Evolutionary conservation across 92 coral and sea anemone genomes (phyloP).

Genomic region (Epizoanthus scotinus): DNA sequence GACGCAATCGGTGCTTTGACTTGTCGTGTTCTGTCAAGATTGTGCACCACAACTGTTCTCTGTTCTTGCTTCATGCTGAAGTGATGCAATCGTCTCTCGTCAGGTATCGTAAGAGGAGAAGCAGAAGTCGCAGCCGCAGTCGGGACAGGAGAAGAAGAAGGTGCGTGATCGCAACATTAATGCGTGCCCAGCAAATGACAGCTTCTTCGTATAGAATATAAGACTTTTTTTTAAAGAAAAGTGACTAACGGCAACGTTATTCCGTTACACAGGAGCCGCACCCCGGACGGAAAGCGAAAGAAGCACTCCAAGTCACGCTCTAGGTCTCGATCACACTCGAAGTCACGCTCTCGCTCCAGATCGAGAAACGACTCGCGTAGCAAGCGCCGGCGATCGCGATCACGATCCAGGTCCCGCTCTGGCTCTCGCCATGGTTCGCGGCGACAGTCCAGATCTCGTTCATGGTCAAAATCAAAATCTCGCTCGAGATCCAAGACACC

Average conservation of each 20-base stretch:
- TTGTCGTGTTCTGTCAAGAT: not conserved
- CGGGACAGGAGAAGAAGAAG: constrained; percentile 43
- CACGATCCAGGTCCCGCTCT: constrained; percentile 57
- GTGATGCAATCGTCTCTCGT: not conserved
- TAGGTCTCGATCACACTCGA: constrained; percentile 60
- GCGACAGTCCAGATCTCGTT: constrained; percentile 26
- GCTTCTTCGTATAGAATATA: not conserved
- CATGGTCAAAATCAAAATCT: constrained; percentile 73
- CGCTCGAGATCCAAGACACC: constrained; percentile 60
- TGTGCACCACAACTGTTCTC: not conserved
- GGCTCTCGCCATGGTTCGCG: constrained; percentile 48
- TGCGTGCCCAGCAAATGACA: not conserved
- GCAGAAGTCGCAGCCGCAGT: constrained; percentile 80
- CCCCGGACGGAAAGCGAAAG: constrained; percentile 66
- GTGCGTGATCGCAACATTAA: not conserved
- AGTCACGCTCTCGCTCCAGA: constrained; percentile 56
- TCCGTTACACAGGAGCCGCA: constrained; percentile 60
- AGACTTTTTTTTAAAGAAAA: not conserved
- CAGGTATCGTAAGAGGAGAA: constrained; percentile 67
- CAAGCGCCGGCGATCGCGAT: constrained; percentile 42
- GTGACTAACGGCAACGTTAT: not conserved
- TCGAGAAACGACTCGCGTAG: constrained; percentile 16
- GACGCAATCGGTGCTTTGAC: not conserved
- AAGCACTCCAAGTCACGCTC: constrained; percentile 44
- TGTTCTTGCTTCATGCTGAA: not conserved